Evolutionary conservation across 2,888 invertebrate species (phyloP), one percentile per base, ranked within the genome.

Genomic region (Biston stratarius): DNA sequence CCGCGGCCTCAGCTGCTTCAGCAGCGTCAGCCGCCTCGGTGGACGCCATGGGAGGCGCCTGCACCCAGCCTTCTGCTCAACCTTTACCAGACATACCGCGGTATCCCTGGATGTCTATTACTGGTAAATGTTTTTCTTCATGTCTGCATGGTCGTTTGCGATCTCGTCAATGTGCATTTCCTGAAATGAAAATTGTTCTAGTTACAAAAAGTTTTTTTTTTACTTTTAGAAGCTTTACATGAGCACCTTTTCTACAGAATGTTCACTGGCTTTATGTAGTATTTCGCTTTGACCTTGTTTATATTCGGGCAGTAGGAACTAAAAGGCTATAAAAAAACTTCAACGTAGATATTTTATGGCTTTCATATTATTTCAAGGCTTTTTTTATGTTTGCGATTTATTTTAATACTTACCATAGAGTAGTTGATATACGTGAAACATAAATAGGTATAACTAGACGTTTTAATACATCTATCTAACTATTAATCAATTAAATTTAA

Each of bases 71-170:
- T 78, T 96, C 97, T 70, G 97, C 97, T 72, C 97, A 97, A 90
- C 97, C 97, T 67, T 96, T 98, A 86, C 97, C 97, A 58, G 98
- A 98, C 94, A 97, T 98, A 88, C 98, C 98, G 64, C 96, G 98
- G 86, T 98, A 98, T 91, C 98, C 98, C 57, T 98, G 98, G 98
- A 98, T 98, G 98, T 97, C 98, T 85, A 97, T 98, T 92, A 98
- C 98, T 95, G 98, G 98, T 98, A 95, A 96, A 95, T 94, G 76
- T 84, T 90, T 86, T 78, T 83, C 82, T 85, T 84, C 82, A 83
- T 85, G 81, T 79, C 75, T 89, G 91, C 89, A 90, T 89, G 89
- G 73, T 79, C 70, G 61, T 76, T 72, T 67, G 67, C 66, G 61
- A 44, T 34, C 73, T 77, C 59, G 48, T 63, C 61, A 42, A 56